Base-by-base conservation (phyloP, 2,797 vertebrate genomes). In the Apogon hyalosoma region DNA sequence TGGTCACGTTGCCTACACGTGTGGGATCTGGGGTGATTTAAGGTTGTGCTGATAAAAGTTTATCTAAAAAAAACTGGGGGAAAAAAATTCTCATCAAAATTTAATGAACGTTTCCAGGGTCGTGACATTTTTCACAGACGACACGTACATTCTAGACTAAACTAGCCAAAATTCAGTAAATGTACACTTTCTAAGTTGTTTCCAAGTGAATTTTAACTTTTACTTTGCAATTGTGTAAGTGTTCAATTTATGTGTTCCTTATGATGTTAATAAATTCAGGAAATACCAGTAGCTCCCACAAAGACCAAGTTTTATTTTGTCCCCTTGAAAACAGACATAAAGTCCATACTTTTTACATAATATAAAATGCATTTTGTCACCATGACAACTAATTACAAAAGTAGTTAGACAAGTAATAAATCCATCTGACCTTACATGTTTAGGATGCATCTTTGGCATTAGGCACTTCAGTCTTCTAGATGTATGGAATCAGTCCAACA, bases 361-460 rank as follows among this genome's bases (percentile, higher is more conserved):
- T 9, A 68, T 57, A 45, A 69, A 41, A 73, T 45, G 40, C n/a
- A 60, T 1, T 45, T 47, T 21, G 0, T 49, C 9, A 73, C 21
- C 71, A 55, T 53, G 67, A 69, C 54, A 79, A 69, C n/a, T 43
- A 55, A 68, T 7, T 21, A 69, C 56, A 63, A 75, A 62, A 47
- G 62, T 40, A 55, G 47, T 60, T 77, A 79, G 24, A 79, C 7
- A 68, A 60, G 28, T 39, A 64, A 33, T 48, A 50, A 70, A 52
- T 70, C 24, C 15, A 21, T 53, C 66, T 4, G 50, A 68, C 55
- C 13, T 45, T 16, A 33, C 55, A 59, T 11, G 49, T 54, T 48
- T 63, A 63, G n/a, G 55, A 41, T 33, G 15, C 33, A 45, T 57
- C 68, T 84, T 88, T 87, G 84, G 74, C 76, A 71, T 73, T 75